These are phyloP conservation scores for Tetropium fuscum DNA, from an alignment of 2,888 invertebrate species.

Conservation along the genomic window DNA sequence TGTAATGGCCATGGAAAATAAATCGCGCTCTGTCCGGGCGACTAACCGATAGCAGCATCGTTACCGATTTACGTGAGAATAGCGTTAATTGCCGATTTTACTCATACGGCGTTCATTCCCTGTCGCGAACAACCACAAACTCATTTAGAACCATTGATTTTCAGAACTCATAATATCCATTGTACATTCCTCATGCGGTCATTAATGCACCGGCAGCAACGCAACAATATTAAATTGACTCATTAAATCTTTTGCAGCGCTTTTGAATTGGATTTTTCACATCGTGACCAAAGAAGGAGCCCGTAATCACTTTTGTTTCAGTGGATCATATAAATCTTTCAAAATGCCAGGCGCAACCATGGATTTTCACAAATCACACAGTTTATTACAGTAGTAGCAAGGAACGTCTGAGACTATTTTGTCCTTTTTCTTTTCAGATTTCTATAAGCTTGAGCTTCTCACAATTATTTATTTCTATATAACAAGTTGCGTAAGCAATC, in stretches of 20 bases:
- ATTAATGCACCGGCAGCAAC: slow-evolving; percentile 29
- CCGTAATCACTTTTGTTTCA: not conserved
- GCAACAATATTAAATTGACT: slow-evolving; percentile 28
- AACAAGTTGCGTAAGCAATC: no score
- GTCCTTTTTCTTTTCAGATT: no score
- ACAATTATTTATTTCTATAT: no score
- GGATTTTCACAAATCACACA: not conserved
- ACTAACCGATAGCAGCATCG: slow-evolving; percentile 1
- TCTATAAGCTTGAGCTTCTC: no score
- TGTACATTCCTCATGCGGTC: slow-evolving; percentile 9
- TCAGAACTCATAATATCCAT: slow-evolving; percentile 15
- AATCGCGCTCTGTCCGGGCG: no score
- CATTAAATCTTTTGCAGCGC: slow-evolving; percentile 33
- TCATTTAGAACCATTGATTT: slow-evolving; percentile 21
- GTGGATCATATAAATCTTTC: not conserved
- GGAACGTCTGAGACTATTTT: no score
- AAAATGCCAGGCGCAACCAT: not conserved
- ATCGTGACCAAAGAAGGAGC: slow-evolving; percentile 1
- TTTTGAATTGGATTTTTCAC: slow-evolving; percentile 29
- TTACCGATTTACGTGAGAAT: slow-evolving; percentile 8
- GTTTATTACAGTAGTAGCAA: no score
- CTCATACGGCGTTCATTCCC: not conserved
- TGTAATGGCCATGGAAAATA: no score
- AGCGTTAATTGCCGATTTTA: slow-evolving; percentile 12
- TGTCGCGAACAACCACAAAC: slow-evolving; percentile 1